Evolutionary conservation across 37 sponge, comb jelly and placozoan species (phyloP), one percentile per base, ranked within the genome.

Genomic region (Diacarnus erythraeanus): DNA sequence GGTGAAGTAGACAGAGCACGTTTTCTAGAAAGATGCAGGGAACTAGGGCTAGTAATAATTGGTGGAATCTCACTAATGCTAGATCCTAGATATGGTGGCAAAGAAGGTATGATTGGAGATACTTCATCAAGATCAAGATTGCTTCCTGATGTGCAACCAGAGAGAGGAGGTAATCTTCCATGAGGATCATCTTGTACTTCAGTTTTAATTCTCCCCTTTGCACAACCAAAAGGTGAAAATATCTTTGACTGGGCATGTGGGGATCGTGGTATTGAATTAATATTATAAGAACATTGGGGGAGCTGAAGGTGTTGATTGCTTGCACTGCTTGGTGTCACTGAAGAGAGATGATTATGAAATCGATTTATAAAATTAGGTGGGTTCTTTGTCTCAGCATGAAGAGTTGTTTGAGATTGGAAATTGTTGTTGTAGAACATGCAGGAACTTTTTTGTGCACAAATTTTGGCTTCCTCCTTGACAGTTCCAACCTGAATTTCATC

Each of bases 1-100:
- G 89, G 87, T 29, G 94, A 93, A 8, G 61, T 72, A 30, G 90
- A 93, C 31, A 81, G 84, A 30, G 90, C 76, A 44, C 90, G 61
- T 58, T 93, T 93, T 22, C 86, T 54, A 1, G 81, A 64, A 30
- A 57, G 64, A 43, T 75, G 81, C 25, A 36, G 25, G 27, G 87
- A 8, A 40, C 42, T 40, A 47, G 6, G 41, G 1, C 71, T 70
- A 34, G 47, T 75, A 1, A 64, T 34, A 36, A 70, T 41, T 20
- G 75, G 70, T 40, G 73, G 69, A 37, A 54, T 34, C 0, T 69
- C 74, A 33, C 69, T 57, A 12, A 77, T 59, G 2, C 78, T 72
- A 21, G 89, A 78, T 57, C 76, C 69, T 12, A 84, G 77, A 40
- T 91, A 91, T 39, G 87, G 86, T 38, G 91, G 86, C 22, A 73